Evolutionary conservation across 1,140 invertebrate species (phyloP).

Genomic region (Helicoverpa zea): DNA sequence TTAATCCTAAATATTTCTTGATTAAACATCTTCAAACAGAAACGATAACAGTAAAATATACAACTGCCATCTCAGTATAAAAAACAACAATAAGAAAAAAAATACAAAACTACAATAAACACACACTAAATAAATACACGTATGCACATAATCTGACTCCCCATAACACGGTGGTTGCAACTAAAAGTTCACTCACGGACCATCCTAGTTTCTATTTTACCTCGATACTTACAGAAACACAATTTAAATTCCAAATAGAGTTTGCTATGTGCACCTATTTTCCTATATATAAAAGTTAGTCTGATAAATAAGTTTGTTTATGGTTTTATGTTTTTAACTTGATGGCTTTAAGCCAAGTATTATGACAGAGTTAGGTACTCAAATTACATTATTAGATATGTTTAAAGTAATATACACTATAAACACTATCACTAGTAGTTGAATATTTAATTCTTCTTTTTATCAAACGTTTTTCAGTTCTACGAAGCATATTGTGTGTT

Average conservation of each 20-base stretch:
- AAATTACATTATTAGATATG: neutral
- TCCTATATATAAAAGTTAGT: slow-evolving; percentile 17
- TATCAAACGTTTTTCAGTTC: no score
- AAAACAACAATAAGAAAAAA: no score
- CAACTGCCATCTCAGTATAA: no score
- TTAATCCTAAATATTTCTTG: no score
- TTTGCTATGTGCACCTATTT: slow-evolving; percentile 2
- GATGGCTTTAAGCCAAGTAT: neutral
- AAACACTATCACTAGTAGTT: no score
- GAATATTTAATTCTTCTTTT: no score
- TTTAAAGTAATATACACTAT: neutral
- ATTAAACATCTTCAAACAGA: no score
- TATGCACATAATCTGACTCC: neutral
- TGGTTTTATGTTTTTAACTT: neutral
- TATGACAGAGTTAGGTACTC: neutral
- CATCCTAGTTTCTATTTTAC: slow-evolving; percentile 12
- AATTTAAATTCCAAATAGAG: slow-evolving; percentile 24
- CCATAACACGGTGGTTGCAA: neutral
- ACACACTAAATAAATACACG: no score
- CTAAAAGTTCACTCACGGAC: neutral
- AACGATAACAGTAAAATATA: no score
- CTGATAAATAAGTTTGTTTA: neutral
- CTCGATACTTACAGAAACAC: slow-evolving; percentile 6
- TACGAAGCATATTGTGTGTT: no score
- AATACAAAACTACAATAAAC: no score